Evolutionary conservation across 1,140 invertebrate species (phyloP).

Genomic region (Anadara kagoshimensis): DNA sequence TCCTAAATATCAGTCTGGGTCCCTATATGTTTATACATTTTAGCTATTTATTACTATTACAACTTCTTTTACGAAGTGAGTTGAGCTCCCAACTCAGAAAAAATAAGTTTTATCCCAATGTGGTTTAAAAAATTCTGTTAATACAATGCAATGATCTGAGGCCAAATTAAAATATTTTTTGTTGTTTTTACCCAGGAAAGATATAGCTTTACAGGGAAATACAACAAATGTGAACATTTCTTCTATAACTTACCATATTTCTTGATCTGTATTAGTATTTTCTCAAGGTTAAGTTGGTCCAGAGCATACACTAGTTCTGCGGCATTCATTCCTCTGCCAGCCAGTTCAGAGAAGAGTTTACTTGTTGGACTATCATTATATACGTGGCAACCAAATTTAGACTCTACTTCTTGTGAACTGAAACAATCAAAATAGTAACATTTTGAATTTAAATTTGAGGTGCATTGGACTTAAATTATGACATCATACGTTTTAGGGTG

Average conservation of each 20-base stretch:
- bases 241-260: slow-evolving; percentile 39
- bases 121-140: too few species aligned
- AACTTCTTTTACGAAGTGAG: too few species aligned
- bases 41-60: too few species aligned
- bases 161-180: neutral
- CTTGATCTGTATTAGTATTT: slow-evolving; percentile 40
- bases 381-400: slow-evolving; percentile 39
- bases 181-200: neutral
- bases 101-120: too few species aligned
- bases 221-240: too few species aligned
- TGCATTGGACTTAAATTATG: neutral
- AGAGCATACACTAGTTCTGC: slow-evolving; percentile 35
- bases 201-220: neutral
- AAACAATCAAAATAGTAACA: neutral
- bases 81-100: too few species aligned
- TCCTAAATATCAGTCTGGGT: too few species aligned
- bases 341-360: slow-evolving; percentile 42
- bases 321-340: slow-evolving; percentile 41
- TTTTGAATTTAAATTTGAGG: neutral
- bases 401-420: slow-evolving; percentile 47
- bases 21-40: too few species aligned
- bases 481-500: neutral
- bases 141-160: neutral
- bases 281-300: slow-evolving; percentile 42
- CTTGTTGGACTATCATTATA: slow-evolving; percentile 39